Evolutionary conservation across 1,140 invertebrate species (phyloP).

Genomic region (Agrilus planipennis): DNA sequence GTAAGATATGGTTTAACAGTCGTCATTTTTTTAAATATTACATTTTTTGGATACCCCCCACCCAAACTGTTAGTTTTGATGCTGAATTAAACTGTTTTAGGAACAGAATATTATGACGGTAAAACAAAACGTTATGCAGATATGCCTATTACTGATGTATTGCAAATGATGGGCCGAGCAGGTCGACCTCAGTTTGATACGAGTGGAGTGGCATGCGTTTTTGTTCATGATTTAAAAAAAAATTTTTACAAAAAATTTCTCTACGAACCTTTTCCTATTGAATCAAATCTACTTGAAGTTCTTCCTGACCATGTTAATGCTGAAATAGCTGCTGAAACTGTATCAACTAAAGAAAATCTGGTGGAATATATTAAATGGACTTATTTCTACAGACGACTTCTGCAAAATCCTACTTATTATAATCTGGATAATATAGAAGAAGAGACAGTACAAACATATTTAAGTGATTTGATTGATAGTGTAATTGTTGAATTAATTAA

Average conservation of each 20-base stretch:
- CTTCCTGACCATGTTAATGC: constrained; percentile 96
- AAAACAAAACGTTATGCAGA: constrained; percentile 95
- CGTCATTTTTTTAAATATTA: not conserved
- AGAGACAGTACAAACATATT: constrained; percentile 58
- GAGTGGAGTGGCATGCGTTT: constrained; percentile 88
- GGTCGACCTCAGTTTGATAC: constrained; percentile 92
- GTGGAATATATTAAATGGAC: constrained; percentile 98
- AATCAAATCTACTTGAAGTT: constrained; percentile 84
- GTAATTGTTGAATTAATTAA: constrained; percentile 57
- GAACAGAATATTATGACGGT: constrained; percentile 97
- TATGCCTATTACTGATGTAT: constrained; percentile 97
- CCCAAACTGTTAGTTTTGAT: not conserved
- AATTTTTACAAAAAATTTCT: constrained; percentile 99
- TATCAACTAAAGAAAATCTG: constrained; percentile 84
- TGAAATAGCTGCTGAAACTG: constrained; percentile 90
- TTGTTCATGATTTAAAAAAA: constrained; percentile 98
- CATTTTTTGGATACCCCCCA: too few species aligned
- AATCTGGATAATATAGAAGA: constrained; percentile 66
- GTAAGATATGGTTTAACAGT: constrained; percentile 19
- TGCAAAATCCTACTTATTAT: constrained; percentile 93
- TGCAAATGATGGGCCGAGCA: constrained; percentile 99
- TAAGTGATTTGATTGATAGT: constrained; percentile 66
- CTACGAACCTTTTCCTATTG: constrained; percentile 98
- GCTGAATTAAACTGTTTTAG: constrained; percentile 47
- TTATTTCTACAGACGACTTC: constrained; percentile 84